Base-by-base conservation (phyloP, 2,888 invertebrate species). In the Antheraea yamamai region DNA sequence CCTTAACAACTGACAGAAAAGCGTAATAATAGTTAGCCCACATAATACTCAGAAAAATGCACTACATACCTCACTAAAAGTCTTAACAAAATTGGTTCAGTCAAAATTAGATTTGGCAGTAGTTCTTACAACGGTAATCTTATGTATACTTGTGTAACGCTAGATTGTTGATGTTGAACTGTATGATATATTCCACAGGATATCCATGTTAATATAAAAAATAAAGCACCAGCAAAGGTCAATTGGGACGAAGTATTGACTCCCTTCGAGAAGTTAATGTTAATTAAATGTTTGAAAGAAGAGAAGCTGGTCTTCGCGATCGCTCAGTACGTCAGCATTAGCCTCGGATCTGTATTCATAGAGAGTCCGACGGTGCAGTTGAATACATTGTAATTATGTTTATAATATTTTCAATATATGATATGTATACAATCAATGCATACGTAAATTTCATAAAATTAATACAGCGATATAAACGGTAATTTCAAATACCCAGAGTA, bases 291-390 rank as follows among this genome's bases (percentile, higher is more conserved):
- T 47, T 95, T 98, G 73, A 96, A 96, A 81, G 97, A 97, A 88
- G 98, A 98, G 84, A 97, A 97, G 89, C 94, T 98, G 30, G 96
- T 98, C 47, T 97, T 97, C 83, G 98, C 97, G 2, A 96, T 98
- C 14, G 97, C 97, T 0, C 96, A 97, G 79, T 98, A 97, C 89
- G 97, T 98, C 1, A 95, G 96, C 83, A 94, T 92, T 58, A 97
- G 97, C 81, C 95, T 98, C 26, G 98, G 98, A 0, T 90, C 96
- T 74, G 95, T 96, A 73, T 98, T 98, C 87, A 97, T 98, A 8
- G 98, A 98, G 89, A 97, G 97, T 78, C 97, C 98, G 0, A 96
- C 97, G 51, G 96, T 97, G 6, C 96, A 97, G 75, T 92, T 98
- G 76, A 95, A 96, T 76, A 93, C 95, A 55, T 84, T 96, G 96